phyloP scores from a whole-genome alignment of 2,797 vertebrate genomes.

The Mycteria americana region DNA sequence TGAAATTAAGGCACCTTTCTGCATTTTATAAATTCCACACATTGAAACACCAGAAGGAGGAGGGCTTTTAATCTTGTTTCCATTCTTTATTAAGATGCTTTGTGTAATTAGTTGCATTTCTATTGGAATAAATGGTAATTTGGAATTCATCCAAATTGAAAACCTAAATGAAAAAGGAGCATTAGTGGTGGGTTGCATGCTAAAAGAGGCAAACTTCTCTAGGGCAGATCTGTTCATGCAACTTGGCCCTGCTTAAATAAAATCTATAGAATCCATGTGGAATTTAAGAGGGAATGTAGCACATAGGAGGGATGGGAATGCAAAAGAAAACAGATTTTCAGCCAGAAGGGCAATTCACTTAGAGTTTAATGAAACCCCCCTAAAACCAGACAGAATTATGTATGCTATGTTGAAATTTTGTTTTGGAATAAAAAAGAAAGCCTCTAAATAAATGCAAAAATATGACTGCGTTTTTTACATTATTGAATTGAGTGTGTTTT shows the following conservation, averaged over 20 bases:
- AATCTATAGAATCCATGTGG: conserved; percentile 74
- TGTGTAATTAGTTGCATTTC: conserved; percentile 79
- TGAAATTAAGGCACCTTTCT: conserved; percentile 20
- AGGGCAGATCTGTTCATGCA: conserved; percentile 73
- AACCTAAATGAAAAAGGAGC: conserved; percentile 77
- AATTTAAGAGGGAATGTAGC: conserved; percentile 61
- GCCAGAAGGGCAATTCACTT: conserved; percentile 75
- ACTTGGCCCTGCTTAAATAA: conserved; percentile 75
- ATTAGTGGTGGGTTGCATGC: conserved; percentile 73
- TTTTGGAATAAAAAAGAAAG: conserved; percentile 22
- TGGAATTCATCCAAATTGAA: conserved; percentile 84
- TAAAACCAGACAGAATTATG: conserved; percentile 65
- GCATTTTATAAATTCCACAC: conserved; percentile 54
- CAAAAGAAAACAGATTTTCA: conserved; percentile 76
- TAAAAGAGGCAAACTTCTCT: conserved; percentile 79
- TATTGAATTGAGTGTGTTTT: conserved; percentile 16
- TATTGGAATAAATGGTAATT: conserved; percentile 79
- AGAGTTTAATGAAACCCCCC: conserved; percentile 73
- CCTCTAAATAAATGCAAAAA: conserved; percentile 55
- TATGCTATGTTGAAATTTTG: conserved; percentile 56
- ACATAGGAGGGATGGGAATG: conserved; percentile 37
- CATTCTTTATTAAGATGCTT: conserved; percentile 77
- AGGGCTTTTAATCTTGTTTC: conserved; percentile 75
- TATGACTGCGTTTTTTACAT: conserved; percentile 18
- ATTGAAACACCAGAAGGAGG: conserved; percentile 72